Base-by-base conservation (phyloP, 2,113 vertebrate species). In the Origma solitaria region DNA sequence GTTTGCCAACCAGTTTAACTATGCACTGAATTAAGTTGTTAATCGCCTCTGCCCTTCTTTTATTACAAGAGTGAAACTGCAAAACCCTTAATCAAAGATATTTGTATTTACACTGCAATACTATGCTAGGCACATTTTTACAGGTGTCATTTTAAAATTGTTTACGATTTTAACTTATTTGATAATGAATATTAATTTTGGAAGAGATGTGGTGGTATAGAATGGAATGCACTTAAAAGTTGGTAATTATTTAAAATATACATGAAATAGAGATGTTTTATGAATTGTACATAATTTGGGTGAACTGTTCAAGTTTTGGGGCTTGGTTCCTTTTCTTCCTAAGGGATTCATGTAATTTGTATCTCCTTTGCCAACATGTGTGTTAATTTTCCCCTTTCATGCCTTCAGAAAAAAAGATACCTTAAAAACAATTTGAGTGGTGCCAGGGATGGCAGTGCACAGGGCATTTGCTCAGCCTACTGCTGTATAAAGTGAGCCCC, bases 1-100 rank as follows among this genome's bases (percentile, higher is more conserved):
- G 97, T 99, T 99, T 97, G 98, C 99, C 86, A 99, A 99, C 98
- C 99, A 99, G 97, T 99, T 99, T 92, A 99, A 99, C 97, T 99
- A 99, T 2, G 99, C 99, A 2, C 97, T 99, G 94, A 98, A 98
- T 89, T 99, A 97, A 98, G 38, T 40, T n/a, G 13, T 50, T 38
- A 25, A 33, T 82, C 65, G 15, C 40, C 40, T 71, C 61, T 58
- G n/a, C 57, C 35, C 62, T 70, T 69, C 38, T 30, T 33, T 56
- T 56, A 40, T 37, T 75, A 11, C 15, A 33, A 13, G 54, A 60
- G 17, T 57, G 51, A 44, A 66, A 42, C 49, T 82, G 17, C 35
- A 73, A 57, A 83, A 22, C 9, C 20, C 66, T 69, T 57, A 22
- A 57, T 83, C 28, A 6, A 20, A 71, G 15, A 37, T 30, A 64